phyloP scores from a whole-genome alignment of 2,113 vertebrate species.

The Patagioenas fasciata region DNA sequence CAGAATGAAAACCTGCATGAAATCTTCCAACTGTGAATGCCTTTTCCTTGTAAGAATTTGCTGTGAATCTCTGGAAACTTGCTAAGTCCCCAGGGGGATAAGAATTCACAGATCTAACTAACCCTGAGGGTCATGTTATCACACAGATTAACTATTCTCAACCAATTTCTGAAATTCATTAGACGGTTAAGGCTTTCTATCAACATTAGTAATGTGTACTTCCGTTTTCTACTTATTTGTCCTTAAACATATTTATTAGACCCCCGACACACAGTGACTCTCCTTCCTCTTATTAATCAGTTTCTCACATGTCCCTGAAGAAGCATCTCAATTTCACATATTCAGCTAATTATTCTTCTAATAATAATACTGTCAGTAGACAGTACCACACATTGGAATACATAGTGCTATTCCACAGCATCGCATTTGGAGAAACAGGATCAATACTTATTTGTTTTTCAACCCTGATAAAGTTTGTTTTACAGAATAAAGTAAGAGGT shows the following conservation, averaged over 20 bases:
- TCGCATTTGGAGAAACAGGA: background rate
- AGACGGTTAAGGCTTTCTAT: slow-evolving; percentile 63
- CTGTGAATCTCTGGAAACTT: slow-evolving; percentile 47
- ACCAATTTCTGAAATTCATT: slow-evolving; percentile 68
- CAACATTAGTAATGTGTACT: slow-evolving; percentile 61
- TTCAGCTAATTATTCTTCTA: slow-evolving; percentile 50
- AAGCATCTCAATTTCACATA: slow-evolving; percentile 7
- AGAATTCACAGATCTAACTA: slow-evolving; percentile 65
- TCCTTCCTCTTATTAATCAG: slow-evolving; percentile 10
- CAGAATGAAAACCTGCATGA: slow-evolving; percentile 22
- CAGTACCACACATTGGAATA: background rate
- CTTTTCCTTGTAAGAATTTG: slow-evolving; percentile 3
- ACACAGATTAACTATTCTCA: slow-evolving; percentile 62
- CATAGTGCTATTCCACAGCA: background rate
- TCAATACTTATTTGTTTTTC: background rate
- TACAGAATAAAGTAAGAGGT: background rate
- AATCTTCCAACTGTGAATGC: slow-evolving; percentile 15
- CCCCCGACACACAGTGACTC: slow-evolving; percentile 6
- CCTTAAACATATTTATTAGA: slow-evolving; percentile 48
- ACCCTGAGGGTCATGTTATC: slow-evolving; percentile 61
- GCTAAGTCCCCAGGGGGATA: slow-evolving; percentile 17
- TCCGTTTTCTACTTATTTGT: slow-evolving; percentile 58
- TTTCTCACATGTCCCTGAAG: background rate
- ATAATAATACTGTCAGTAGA: background rate
- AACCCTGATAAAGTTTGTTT: background rate